These are phyloP conservation scores for Drymonia ruficornis DNA, from an alignment of 2,888 invertebrate genomes.

Conservation along the genomic window DNA sequence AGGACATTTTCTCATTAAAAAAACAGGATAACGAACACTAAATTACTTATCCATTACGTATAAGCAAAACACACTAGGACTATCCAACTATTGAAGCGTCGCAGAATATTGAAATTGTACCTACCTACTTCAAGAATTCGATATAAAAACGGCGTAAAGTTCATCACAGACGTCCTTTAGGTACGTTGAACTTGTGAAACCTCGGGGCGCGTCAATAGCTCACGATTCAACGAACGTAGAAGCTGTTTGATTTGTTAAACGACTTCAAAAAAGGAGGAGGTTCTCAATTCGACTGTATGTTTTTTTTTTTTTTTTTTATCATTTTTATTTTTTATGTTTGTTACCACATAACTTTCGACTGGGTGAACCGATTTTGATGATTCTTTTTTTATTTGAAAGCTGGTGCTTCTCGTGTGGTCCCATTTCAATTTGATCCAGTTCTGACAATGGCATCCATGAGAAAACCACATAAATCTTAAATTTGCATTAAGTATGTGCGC, in stretches of 20 bases:
- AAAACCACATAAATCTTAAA: no score
- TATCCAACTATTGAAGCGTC: neutral
- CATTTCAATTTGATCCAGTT: no score
- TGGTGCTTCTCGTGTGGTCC: no score
- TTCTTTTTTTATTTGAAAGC: no score
- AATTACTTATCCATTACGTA: neutral
- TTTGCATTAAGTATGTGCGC: no score
- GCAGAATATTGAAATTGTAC: neutral
- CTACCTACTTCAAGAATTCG: neutral
- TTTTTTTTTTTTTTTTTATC: no score
- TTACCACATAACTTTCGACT: no score
- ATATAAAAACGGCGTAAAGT: neutral
- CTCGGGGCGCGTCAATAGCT: conserved; percentile 31
- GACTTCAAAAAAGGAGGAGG: no score
- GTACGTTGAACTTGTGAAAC: conserved; percentile 37
- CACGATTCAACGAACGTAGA: conserved; percentile 16
- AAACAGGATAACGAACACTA: neutral
- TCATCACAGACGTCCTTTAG: conserved; percentile 35
- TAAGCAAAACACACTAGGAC: neutral
- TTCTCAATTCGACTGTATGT: no score
- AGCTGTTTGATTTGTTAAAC: conserved; percentile 32
- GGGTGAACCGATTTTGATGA: no score
- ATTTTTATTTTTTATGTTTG: no score
- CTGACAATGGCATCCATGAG: no score
- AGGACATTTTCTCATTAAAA: neutral